Percentiles rank a stretch among this genome's conserved stretches.
phyloP scores from a whole-genome alignment of 2,113 vertebrate species.

The Atrichornis clamosus region DNA sequence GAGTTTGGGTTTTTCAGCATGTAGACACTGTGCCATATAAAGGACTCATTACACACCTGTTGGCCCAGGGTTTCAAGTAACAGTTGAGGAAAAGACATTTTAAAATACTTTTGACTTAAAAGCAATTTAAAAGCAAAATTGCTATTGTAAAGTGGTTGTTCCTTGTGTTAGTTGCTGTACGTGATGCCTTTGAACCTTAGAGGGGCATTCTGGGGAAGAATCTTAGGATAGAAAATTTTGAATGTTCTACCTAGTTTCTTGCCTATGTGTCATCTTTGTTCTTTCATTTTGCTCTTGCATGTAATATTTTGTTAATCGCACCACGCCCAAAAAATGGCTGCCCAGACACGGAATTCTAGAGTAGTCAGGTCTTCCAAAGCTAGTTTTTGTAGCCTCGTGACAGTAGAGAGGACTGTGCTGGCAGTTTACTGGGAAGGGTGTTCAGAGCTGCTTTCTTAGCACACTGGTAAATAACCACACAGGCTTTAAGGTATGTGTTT shows the following conservation, averaged over 20 bases:
- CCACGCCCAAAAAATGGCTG: background rate
- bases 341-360: background rate
- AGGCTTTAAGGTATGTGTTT: background rate
- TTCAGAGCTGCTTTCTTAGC: background rate
- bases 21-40: fast-evolving
- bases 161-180: background rate
- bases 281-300: background rate
- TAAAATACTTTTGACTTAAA: background rate
- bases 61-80: background rate
- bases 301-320: background rate
- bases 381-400: background rate
- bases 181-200: background rate
- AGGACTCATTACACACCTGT: background rate
- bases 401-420: background rate
- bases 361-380: background rate
- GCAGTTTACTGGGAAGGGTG: background rate
- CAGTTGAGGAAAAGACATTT: background rate
- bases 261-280: background rate
- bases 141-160: background rate
- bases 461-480: no score
- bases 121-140: background rate
- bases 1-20: background rate
- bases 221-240: background rate
- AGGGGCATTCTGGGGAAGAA: background rate
- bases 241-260: background rate